Evolutionary conservation across 2,113 vertebrate species (phyloP).

Genomic region (Platichthys flesus): DNA sequence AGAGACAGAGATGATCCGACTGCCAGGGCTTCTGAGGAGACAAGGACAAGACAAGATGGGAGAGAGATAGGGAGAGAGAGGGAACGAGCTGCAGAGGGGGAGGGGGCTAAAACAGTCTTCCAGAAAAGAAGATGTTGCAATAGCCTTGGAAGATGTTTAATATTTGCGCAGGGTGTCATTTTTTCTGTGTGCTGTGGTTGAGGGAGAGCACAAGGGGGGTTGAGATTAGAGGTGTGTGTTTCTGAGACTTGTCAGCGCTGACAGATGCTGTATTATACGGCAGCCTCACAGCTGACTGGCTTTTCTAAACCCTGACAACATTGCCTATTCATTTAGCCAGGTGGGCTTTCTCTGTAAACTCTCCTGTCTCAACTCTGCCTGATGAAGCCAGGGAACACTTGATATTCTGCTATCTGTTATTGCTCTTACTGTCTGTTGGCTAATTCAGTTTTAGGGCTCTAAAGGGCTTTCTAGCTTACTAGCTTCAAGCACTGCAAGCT

Average conservation of each 20-base stretch:
- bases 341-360: constrained; percentile 58
- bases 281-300: constrained; percentile 65
- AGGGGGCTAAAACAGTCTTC: constrained; percentile 30
- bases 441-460: constrained; percentile 1
- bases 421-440: constrained; percentile 20
- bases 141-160: constrained; percentile 75
- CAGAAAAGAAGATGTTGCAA: constrained; percentile 67
- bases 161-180: constrained; percentile 77
- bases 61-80: constrained; percentile 36
- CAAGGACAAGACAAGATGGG: constrained; percentile 76
- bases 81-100: constrained; percentile 19
- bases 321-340: constrained; percentile 70
- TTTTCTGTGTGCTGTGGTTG: constrained; percentile 52
- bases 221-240: constrained; percentile 76
- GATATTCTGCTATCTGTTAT: constrained; percentile 22
- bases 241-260: constrained; percentile 72
- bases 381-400: constrained; percentile 34
- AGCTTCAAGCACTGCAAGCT: not conserved
- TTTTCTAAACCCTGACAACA: constrained; percentile 69
- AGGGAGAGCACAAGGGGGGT: constrained; percentile 42
- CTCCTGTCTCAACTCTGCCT: constrained; percentile 35
- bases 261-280: constrained; percentile 61
- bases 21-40: constrained; percentile 80
- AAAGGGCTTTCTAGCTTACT: not conserved
- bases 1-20: constrained; percentile 87